Percentiles rank a stretch among this genome's conserved stretches.
Evolutionary conservation across 2,888 invertebrate genomes (phyloP).

Genomic region (Mesorhabditis belari): DNA sequence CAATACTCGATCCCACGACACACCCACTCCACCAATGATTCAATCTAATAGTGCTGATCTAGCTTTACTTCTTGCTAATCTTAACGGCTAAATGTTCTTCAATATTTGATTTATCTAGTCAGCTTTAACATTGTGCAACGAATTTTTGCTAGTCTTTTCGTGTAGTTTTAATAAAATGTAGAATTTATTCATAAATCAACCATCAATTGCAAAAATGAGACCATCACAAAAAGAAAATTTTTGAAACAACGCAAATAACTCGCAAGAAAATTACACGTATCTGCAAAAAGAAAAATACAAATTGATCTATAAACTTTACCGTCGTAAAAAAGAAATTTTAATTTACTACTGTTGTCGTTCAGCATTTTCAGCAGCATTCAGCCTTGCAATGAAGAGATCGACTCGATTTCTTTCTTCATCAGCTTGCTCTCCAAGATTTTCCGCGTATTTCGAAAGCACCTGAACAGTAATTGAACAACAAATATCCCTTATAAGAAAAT

Average conservation of each 20-base stretch:
- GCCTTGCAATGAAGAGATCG: conserved; percentile 14
- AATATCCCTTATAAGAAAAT: not conserved
- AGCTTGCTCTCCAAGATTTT: conserved; percentile 32
- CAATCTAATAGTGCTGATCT: no score
- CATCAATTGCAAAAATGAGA: no score
- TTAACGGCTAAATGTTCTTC: no score
- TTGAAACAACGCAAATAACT: no score
- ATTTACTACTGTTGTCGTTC: not conserved
- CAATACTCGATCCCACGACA: no score
- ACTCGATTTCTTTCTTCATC: conserved; percentile 19
- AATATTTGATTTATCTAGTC: no score
- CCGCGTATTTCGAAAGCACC: conserved; percentile 29
- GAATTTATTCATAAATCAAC: no score
- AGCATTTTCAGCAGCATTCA: not conserved
- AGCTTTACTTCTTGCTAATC: no score
- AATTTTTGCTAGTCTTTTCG: no score
- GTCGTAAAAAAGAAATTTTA: not conserved
- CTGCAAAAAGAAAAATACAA: not conserved
- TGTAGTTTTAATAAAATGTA: not conserved
- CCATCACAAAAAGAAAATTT: no score
- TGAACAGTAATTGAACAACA: conserved; percentile 5
- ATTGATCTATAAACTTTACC: not conserved
- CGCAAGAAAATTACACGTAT: not conserved
- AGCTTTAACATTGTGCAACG: no score
- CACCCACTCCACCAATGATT: no score